These are phyloP conservation scores for Pantherophis guttatus DNA, from an alignment of 2,113 vertebrate genomes.

Conservation along the genomic window DNA sequence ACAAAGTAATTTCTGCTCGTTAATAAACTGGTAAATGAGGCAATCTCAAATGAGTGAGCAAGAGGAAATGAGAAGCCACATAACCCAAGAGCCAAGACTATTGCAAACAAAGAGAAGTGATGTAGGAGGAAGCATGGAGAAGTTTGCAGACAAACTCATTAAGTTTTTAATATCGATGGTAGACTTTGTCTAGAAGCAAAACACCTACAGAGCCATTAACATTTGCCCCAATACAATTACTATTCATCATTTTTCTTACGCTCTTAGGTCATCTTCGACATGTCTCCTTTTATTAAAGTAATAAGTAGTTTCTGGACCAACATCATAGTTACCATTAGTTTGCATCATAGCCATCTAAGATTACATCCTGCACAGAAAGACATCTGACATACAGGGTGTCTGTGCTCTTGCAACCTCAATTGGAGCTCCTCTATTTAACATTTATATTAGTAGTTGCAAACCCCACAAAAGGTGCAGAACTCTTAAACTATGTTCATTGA, in stretches of 20 bases:
- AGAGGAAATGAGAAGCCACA: background rate
- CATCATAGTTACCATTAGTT: constrained; percentile 33
- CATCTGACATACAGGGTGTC: background rate
- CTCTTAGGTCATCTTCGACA: background rate
- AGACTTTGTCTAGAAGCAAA: constrained; percentile 64
- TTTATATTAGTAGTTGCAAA: constrained; percentile 1
- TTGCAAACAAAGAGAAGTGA: background rate
- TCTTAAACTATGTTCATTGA: background rate
- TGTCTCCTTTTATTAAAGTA: constrained; percentile 51
- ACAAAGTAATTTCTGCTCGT: background rate
- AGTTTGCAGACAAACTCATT: constrained; percentile 53
- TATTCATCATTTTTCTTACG: constrained; percentile 31
- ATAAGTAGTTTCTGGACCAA: constrained; percentile 55
- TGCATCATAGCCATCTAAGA: constrained; percentile 32
- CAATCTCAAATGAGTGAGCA: background rate
- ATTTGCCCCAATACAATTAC: constrained; percentile 55
- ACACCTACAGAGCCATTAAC: constrained; percentile 45
- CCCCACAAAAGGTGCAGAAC: background rate
- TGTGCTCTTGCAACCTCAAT: background rate
- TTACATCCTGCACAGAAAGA: constrained; percentile 31
- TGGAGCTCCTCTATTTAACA: background rate
- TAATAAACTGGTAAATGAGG: background rate
- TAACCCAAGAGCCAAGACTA: background rate
- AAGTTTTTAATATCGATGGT: constrained; percentile 47
- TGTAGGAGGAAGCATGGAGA: constrained; percentile 52